Percentiles rank a stretch among this genome's conserved stretches.
Conservation (phyloP, 2,113 vertebrate species). For the Vanacampus margaritifer region DNA sequence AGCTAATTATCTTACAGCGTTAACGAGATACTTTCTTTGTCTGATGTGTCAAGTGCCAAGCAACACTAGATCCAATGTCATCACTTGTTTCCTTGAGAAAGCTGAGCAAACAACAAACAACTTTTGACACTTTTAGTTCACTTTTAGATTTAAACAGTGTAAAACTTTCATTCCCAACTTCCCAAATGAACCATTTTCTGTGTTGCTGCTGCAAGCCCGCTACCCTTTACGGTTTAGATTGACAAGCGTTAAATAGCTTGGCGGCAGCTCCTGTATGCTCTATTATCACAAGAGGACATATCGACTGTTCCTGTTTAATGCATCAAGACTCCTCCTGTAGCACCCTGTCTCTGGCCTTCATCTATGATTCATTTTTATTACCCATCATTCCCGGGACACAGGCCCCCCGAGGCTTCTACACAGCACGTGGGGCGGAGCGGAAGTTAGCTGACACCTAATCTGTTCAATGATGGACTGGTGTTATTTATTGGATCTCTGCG, state of each 20-base stretch:
- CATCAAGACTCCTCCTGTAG: conserved; percentile 72
- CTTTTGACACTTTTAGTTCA: conserved; percentile 12
- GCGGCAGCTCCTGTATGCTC: conserved; percentile 66
- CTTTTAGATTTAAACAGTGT: conserved; percentile 15
- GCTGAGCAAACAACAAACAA: conserved; percentile 2
- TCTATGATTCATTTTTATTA: conserved; percentile 81
- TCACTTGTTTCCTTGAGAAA: neutral
- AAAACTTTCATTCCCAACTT: conserved; percentile 27
- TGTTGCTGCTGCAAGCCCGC: conserved; percentile 24
- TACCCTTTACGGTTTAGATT: conserved; percentile 52
- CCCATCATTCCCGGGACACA: conserved; percentile 71
- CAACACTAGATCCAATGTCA: neutral
- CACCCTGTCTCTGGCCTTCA: conserved; percentile 74
- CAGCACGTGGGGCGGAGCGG: conserved; percentile 60
- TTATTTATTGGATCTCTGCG: conserved; percentile 64
- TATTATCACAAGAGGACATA: conserved; percentile 77
- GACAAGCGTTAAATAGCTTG: conserved; percentile 76
- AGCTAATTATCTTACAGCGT: conserved; percentile 35
- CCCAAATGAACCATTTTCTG: conserved; percentile 35
- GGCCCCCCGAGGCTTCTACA: conserved; percentile 64
- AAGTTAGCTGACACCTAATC: conserved; percentile 75
- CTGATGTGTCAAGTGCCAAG: neutral
- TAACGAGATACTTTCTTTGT: conserved; percentile 19
- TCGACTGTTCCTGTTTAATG: conserved; percentile 76
- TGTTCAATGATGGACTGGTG: conserved; percentile 58